These are phyloP conservation scores for Fundulus diaphanus DNA, from an alignment of 2,797 vertebrate species.

Conservation along the genomic window DNA sequence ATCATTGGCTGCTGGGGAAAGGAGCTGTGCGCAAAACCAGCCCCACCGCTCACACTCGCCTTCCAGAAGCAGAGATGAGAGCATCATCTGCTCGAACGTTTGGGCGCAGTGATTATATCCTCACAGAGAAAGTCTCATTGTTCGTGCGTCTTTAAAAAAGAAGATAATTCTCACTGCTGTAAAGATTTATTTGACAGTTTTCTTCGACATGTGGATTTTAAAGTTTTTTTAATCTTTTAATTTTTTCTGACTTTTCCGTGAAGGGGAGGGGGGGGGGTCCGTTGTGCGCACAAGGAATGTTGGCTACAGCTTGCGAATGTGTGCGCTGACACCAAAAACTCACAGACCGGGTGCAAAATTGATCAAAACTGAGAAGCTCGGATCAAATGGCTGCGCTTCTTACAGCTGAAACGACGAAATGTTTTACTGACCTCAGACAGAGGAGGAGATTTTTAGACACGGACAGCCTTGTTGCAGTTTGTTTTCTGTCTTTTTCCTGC, in stretches of 20 bases:
- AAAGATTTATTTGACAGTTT: conserved; percentile 22
- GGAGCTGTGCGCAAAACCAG: conserved; percentile 93
- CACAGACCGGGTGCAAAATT: conserved; percentile 74
- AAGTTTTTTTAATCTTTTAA: conserved; percentile 53
- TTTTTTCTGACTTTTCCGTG: conserved; percentile 30
- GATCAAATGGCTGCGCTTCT: conserved; percentile 83
- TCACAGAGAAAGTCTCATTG: conserved; percentile 54
- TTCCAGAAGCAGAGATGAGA: conserved; percentile 90
- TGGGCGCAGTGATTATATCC: conserved; percentile 70
- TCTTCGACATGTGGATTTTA: conserved; percentile 54
- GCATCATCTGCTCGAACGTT: conserved; percentile 80
- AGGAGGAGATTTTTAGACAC: conserved; percentile 67
- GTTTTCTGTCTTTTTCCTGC: conserved; percentile 69
- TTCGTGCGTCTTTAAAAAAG: conserved; percentile 29
- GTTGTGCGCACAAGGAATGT: conserved; percentile 58
- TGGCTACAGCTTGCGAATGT: conserved; percentile 73
- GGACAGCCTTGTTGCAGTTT: conserved; percentile 63
- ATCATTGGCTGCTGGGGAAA: conserved; percentile 81
- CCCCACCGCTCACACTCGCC: conserved; percentile 83
- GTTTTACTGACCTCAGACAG: conserved; percentile 74
- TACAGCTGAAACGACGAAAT: conserved; percentile 75
- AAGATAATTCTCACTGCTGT: conserved; percentile 24
- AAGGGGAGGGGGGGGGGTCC: conserved; percentile 43
- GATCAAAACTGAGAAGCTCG: conserved; percentile 74
- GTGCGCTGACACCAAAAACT: conserved; percentile 77